Percentiles rank a stretch among this genome's conserved stretches.
These are phyloP conservation scores for Tolmerus cingulatus DNA, from an alignment of 2,888 invertebrate species.

Conservation along the genomic window DNA sequence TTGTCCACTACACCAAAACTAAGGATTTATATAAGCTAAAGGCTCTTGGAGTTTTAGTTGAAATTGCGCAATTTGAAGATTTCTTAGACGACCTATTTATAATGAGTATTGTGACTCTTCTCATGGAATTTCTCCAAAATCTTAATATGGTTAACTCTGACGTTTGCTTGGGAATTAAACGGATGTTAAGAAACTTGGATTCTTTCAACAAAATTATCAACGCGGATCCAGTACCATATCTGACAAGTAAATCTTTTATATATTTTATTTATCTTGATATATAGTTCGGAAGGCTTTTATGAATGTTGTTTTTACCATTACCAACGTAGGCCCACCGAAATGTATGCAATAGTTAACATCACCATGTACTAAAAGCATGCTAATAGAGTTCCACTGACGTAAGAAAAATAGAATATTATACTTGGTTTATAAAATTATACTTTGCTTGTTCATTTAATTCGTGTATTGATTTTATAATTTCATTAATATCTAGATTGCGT, in stretches of 20 bases:
- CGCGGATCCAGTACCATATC: slow-evolving; percentile 2
- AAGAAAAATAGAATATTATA: too few relatives aligned
- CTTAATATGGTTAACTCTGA: not conserved
- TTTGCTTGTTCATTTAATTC: not conserved
- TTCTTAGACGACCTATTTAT: not conserved
- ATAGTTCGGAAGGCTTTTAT: not conserved
- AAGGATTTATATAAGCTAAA: not conserved
- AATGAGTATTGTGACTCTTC: not conserved
- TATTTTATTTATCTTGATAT: not conserved
- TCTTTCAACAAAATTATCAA: slow-evolving; percentile 40
- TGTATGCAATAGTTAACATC: too few relatives aligned
- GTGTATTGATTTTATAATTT: too few relatives aligned
- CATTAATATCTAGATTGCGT: too few relatives aligned
- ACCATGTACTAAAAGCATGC: too few relatives aligned
- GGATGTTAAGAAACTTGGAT: slow-evolving; percentile 52
- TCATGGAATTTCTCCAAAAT: not conserved
- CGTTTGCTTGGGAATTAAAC: slow-evolving; percentile 52
- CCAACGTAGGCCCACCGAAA: too few relatives aligned
- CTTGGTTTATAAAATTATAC: not conserved
- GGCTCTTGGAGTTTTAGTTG: not conserved
- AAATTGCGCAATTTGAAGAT: not conserved
- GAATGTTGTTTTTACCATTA: not conserved
- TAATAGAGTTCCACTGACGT: too few relatives aligned
- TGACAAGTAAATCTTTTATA: slow-evolving; percentile 28
- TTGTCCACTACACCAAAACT: not conserved